These are phyloP conservation scores for Ammospiza caudacuta DNA, from an alignment of 2,113 vertebrate species.

Conservation along the genomic window DNA sequence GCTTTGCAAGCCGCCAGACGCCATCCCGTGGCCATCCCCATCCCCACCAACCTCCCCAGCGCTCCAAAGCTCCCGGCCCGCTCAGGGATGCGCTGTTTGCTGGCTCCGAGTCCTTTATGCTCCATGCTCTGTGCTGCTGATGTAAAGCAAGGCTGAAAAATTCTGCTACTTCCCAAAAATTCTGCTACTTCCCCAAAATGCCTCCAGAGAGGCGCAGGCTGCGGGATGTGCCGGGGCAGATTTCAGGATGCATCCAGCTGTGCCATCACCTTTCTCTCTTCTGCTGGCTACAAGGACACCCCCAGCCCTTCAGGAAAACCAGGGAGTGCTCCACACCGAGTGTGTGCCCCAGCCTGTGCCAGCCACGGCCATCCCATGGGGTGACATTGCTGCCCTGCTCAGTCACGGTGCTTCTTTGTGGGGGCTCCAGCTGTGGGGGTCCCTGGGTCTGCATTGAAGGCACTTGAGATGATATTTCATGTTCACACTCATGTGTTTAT, in stretches of 20 bases:
- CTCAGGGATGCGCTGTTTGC: neutral
- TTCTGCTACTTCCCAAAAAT: fast-evolving
- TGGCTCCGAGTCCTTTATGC: fast-evolving
- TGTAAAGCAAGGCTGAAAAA: neutral
- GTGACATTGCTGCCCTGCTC: neutral
- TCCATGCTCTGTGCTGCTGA: fast-evolving
- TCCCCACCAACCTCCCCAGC: neutral
- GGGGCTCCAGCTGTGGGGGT: no score
- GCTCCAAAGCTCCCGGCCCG: neutral
- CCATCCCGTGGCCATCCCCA: conserved; percentile 39
- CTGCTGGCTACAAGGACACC: neutral
- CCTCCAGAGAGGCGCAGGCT: fast-evolving
- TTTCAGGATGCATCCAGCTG: fast-evolving
- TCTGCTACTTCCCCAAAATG: fast-evolving
- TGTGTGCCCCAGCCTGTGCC: neutral
- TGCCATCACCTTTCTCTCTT: neutral
- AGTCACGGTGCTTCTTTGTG: fast-evolving
- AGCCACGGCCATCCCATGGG: neutral
- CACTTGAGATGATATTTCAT: no score
- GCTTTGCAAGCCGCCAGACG: neutral
- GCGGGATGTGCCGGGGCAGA: neutral
- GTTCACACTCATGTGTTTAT: no score
- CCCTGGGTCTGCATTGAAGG: no score
- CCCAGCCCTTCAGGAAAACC: neutral
- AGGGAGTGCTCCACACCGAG: fast-evolving